Percentiles rank a stretch among this genome's conserved stretches.
Evolutionary conservation across 2,797 vertebrate genomes (phyloP).

Genomic region (Helicolenus hilgendorfi): DNA sequence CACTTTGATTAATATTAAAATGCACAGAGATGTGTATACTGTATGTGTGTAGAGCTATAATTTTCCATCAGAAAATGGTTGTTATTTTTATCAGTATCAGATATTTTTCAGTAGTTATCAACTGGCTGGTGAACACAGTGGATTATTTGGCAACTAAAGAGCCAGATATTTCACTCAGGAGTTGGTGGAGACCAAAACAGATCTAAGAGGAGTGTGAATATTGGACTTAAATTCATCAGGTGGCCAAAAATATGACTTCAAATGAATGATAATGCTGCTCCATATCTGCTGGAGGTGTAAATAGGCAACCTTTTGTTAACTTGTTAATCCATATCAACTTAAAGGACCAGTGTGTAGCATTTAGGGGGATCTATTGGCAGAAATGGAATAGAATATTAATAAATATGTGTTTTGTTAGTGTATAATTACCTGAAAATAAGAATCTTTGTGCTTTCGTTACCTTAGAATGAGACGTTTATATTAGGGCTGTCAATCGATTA

Average conservation of each 20-base stretch:
- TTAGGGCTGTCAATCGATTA: too few relatives aligned
- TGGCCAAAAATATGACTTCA: not conserved
- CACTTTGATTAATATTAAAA: conserved; percentile 1
- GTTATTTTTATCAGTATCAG: not conserved
- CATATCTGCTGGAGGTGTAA: not conserved
- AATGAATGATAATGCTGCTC: too few relatives aligned
- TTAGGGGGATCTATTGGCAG: too few relatives aligned
- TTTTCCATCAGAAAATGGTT: not conserved
- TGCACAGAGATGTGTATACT: not conserved
- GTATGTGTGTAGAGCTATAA: not conserved
- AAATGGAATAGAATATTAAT: too few relatives aligned
- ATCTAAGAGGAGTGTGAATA: not conserved
- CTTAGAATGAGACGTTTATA: too few relatives aligned
- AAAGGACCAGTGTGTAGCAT: too few relatives aligned
- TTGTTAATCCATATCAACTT: not conserved
- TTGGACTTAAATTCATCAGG: not conserved
- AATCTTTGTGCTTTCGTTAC: too few relatives aligned
- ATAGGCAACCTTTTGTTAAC: not conserved
- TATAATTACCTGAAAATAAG: too few relatives aligned
- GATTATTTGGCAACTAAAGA: not conserved
- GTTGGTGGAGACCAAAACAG: not conserved
- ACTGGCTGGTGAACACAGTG: not conserved
- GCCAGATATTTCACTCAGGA: not conserved
- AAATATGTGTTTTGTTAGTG: too few relatives aligned
- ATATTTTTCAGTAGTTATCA: not conserved